Base-by-base conservation (phyloP, 2,888 invertebrate species). In the Mongoloraphidia duomilia region DNA sequence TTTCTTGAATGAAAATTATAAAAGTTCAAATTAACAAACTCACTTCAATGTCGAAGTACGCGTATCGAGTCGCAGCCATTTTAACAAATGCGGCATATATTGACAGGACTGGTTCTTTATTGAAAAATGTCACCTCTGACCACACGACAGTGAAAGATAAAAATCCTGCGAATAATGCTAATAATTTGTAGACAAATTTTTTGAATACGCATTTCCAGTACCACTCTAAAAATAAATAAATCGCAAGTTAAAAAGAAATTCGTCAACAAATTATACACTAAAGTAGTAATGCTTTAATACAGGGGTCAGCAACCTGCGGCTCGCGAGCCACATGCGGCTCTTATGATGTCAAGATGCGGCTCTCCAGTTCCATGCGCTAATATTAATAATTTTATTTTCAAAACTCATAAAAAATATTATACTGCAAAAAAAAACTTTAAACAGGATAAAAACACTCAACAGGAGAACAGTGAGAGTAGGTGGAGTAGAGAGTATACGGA, bases 91-190 rank as follows among this genome's bases (percentile, higher is more conserved):
- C 80, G n/a, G 98, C 98, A 68, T 98, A 97, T 55, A 98, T 78
- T 1, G 97, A 97, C 3, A 99, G 74, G 17, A 94, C 91, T 0
- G 97, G 97, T 26, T 76, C 71, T 60, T 86, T 83, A 62, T 87
- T 86, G 72, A 98, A 99, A 72, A 99, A 98, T 1, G 97, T 94
- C 60, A 97, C 82, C 72, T 99, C 98, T 0, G 96, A 97, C 96
- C 97, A 96, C n/a, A 99, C 91, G 35, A 98, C 93, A 62, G 87
- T 81, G 26, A 86, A 70, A 0, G 96, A 95, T 67, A 97, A 75
- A 39, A 82, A 66, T 2, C 82, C 83, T 1, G 89, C 79, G 10
- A 80, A 58, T 33, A 88, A 71, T 2, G 92, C 83, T 55, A 86
- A 66, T 0, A 75, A 63, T 64, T 85, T 86, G 57, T 88, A 73